Evolutionary conservation across 2,113 vertebrate species (phyloP).

Genomic region (Gallinago jamesoni): DNA sequence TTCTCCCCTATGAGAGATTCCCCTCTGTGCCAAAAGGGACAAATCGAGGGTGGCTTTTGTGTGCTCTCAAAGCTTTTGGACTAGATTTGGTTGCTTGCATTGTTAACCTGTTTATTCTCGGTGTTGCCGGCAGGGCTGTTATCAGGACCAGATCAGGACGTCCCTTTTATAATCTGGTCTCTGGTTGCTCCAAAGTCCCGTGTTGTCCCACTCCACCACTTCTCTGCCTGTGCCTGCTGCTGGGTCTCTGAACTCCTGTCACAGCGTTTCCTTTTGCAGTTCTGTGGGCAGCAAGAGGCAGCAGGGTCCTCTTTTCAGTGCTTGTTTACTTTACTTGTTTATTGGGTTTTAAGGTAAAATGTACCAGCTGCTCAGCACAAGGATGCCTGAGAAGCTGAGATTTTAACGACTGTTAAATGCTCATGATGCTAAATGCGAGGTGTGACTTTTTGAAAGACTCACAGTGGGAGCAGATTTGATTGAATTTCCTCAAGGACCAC

Average conservation of each 20-base stretch:
- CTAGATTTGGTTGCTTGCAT: not conserved
- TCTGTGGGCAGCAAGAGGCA: not conserved
- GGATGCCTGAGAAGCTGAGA: accelerated
- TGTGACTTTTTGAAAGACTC: not conserved
- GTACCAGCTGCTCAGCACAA: not conserved
- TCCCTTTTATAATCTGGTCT: not conserved
- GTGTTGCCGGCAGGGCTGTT: not conserved
- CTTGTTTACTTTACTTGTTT: not conserved
- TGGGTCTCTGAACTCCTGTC: not conserved
- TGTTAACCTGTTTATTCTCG: not conserved
- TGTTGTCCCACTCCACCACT: not conserved
- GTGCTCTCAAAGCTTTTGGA: accelerated
- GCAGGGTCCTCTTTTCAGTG: not conserved
- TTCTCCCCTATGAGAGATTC: not conserved
- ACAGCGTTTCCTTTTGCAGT: not conserved
- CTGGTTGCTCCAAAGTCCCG: accelerated
- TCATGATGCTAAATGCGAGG: not conserved
- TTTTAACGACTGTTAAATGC: not conserved
- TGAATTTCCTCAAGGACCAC: not conserved
- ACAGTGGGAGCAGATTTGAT: not conserved
- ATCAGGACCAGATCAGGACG: not conserved
- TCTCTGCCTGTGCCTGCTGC: not conserved
- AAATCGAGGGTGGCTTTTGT: not conserved
- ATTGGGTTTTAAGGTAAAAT: not conserved
- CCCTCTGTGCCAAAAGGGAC: not conserved